Evolutionary conservation across 2,113 vertebrate species (phyloP).

Genomic region (Haliaeetus leucogaster): DNA sequence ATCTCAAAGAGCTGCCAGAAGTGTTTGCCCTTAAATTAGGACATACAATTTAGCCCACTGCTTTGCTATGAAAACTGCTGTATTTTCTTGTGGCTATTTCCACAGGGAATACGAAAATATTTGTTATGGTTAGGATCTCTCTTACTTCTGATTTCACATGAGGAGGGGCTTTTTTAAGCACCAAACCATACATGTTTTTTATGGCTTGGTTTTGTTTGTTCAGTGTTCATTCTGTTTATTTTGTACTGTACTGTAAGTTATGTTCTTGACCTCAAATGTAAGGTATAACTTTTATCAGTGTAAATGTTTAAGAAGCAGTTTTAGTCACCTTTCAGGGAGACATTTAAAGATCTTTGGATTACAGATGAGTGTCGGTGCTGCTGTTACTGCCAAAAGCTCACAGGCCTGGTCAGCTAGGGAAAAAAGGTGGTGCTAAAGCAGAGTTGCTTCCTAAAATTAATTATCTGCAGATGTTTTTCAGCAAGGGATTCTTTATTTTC

Average conservation of each 20-base stretch:
- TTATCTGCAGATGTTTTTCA: neutral
- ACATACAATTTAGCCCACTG: neutral
- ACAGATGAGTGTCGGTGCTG: neutral
- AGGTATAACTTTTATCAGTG: neutral
- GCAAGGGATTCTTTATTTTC: neutral
- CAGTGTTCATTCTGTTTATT: neutral
- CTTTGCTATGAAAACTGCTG: neutral
- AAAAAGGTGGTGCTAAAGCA: neutral
- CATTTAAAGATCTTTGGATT: neutral
- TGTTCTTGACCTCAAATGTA: rapidly evolving
- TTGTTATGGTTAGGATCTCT: neutral
- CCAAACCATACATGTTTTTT: neutral
- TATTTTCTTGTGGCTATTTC: neutral
- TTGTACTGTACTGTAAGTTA: neutral
- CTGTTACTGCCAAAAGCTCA: neutral
- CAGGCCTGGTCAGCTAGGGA: neutral
- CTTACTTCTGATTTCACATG: neutral
- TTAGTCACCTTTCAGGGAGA: neutral
- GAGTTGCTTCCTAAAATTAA: neutral
- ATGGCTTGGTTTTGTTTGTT: neutral
- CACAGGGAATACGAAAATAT: neutral
- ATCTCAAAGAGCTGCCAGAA: neutral
- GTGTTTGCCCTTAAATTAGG: neutral
- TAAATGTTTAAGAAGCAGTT: neutral
- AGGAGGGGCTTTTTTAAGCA: neutral